phyloP scores from a whole-genome alignment of 2,797 vertebrate genomes.

The Acestrorhynchus altus region DNA sequence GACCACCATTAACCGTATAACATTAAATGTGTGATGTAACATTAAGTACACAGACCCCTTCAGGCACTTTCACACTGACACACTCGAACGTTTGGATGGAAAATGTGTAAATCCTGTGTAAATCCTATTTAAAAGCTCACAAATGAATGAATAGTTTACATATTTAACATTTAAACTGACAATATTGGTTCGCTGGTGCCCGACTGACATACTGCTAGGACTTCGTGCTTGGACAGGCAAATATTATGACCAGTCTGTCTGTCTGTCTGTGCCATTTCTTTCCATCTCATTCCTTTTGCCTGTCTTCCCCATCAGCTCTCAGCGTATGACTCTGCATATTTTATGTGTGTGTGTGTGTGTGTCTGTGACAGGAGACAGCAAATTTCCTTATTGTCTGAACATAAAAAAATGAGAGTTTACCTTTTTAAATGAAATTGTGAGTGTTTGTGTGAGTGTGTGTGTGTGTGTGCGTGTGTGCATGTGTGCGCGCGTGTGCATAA shows the following conservation, averaged over 20 bases:
- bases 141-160: neutral
- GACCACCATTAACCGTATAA: too few species aligned
- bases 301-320: neutral
- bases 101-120: too few species aligned
- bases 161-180: neutral
- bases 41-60: too few species aligned
- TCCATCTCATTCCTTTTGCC: neutral
- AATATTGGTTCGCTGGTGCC: neutral
- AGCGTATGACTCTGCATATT: neutral
- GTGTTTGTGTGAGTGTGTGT: neutral
- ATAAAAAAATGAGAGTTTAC: too few species aligned
- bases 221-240: neutral
- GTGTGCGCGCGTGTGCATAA: neutral
- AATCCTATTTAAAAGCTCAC: too few species aligned
- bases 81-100: too few species aligned
- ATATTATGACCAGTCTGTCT: slow-evolving; percentile 1
- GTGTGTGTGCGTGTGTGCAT: slow-evolving; percentile 1
- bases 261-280: neutral
- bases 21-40: too few species aligned
- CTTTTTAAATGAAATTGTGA: too few species aligned
- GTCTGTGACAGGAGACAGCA: neutral
- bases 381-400: too few species aligned
- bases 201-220: neutral
- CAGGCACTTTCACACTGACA: too few species aligned
- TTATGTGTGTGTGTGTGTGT: neutral